phyloP scores from a whole-genome alignment of 2,797 vertebrate genomes.

The Gastrophryne carolinensis region DNA sequence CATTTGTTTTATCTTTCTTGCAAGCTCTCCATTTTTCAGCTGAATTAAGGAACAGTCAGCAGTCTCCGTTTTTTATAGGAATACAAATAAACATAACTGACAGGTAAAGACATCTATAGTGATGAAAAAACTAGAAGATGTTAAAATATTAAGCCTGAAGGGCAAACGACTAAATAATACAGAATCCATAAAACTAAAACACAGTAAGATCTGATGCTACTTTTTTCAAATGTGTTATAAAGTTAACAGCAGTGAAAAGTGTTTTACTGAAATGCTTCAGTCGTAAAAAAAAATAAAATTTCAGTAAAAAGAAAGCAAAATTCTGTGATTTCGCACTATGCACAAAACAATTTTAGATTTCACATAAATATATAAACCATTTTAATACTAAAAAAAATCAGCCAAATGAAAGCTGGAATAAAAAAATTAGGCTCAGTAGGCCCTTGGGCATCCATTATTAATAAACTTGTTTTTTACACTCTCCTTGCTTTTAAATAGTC shows the following conservation, averaged over 20 bases:
- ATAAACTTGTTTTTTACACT: too few relatives aligned
- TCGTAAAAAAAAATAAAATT: background rate
- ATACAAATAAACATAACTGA: slow-evolving; percentile 46
- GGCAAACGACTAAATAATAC: slow-evolving; percentile 45
- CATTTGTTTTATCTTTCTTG: slow-evolving; percentile 41
- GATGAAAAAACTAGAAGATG: slow-evolving; percentile 20
- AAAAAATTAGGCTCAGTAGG: too few relatives aligned
- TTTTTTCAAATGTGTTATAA: slow-evolving; percentile 11
- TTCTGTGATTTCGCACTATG: background rate
- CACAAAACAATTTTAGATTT: too few relatives aligned
- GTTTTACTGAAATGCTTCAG: background rate
- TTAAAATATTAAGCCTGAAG: slow-evolving; percentile 39
- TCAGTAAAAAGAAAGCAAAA: background rate
- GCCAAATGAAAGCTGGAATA: too few relatives aligned
- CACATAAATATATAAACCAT: too few relatives aligned
- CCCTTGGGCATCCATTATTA: too few relatives aligned
- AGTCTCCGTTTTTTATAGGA: slow-evolving; percentile 43
- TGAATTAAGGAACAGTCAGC: slow-evolving; percentile 43
- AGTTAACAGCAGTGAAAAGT: slow-evolving; percentile 3
- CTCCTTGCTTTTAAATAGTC: too few relatives aligned
- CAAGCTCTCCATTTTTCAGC: slow-evolving; percentile 25
- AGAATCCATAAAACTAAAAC: slow-evolving; percentile 33
- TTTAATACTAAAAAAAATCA: too few relatives aligned
- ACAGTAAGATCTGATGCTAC: slow-evolving; percentile 16
- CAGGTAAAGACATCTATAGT: slow-evolving; percentile 40